Evolutionary conservation across 2,113 vertebrate genomes (phyloP), one percentile per base, ranked within the genome.

Genomic region (Cyphomyrus discorhynchus): DNA sequence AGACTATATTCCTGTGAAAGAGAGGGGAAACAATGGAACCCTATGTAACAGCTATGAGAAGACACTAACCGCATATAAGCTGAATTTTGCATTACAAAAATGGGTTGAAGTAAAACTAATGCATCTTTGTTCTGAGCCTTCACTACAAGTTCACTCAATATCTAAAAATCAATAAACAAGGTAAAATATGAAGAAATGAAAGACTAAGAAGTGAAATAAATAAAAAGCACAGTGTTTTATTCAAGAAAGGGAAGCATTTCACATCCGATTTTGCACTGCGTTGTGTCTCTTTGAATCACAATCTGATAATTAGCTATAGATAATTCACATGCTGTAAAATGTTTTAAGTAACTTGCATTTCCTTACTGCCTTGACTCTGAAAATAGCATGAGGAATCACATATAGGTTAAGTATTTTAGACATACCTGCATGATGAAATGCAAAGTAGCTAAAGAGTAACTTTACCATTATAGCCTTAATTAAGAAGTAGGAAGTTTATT

Each of bases 101-200:
- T 86, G 85, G 85, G 19, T 35, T 24, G 27, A 86, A 49, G 11
- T 31, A 52, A 86, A 53, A 86, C 47, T 11, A 19, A 52, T 9
- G 15, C n/a, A 35, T 35, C 21, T 58, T 15, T 58, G 15, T 39
- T 66, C 52, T 46, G 50, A 52, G 85, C 49, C 49, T 35, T 35
- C 50, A 56, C 21, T 86, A 86, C 47, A 86, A 53, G 49, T 49
- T 49, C 50, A 86, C 85, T 86, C 50, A 86, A 86, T 35, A 86
- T 86, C 13, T 52, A 53, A 46, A 86, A 86, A 86, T 86, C 85
- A 56, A 56, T 39, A 86, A 86, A 50, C 50, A 86, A 53, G 85
- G 85, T 86, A n/a, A 86, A 86, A 53, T n/a, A 52, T 49, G 49
- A 47, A 52, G n/a, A 53, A 39, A 53, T 35, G 11, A 53, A 86